These are phyloP conservation scores for Germaria angustata DNA, from an alignment of 2,888 invertebrate genomes.

Conservation along the genomic window DNA sequence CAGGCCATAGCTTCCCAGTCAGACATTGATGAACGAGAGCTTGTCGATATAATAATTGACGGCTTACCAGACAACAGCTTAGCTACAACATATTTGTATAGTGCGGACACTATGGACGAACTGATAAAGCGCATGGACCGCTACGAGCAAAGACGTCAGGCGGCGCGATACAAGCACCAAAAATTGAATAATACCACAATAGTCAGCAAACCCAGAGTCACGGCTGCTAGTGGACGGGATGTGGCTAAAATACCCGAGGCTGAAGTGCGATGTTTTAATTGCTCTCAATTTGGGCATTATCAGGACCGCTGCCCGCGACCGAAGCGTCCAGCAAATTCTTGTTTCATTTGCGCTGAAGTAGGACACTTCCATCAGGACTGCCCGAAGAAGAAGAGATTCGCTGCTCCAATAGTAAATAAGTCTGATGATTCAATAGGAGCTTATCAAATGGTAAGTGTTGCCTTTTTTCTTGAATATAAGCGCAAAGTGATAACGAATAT, in stretches of 20 bases:
- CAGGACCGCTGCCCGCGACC: conserved; percentile 37
- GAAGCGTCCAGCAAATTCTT: conserved; percentile 20
- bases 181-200: background rate
- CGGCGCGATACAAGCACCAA: too few species aligned
- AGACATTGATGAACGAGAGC: conserved; percentile 16
- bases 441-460: too few species aligned
- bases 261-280: conserved; percentile 26
- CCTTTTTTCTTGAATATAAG: too few species aligned
- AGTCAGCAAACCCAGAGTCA: background rate
- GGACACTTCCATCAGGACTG: background rate
- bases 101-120: background rate
- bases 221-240: background rate
- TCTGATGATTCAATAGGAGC: background rate
- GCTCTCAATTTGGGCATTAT: conserved; percentile 22
- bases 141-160: background rate
- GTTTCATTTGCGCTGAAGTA: background rate
- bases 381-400: background rate
- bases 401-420: background rate
- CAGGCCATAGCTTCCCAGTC: conserved; percentile 12
- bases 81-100: background rate
- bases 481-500: too few species aligned
- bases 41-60: conserved; percentile 31
- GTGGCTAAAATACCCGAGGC: background rate
- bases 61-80: background rate
- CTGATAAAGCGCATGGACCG: background rate